Conservation (phyloP, 1,140 invertebrate genomes). For the Marisa cornuarietis region DNA sequence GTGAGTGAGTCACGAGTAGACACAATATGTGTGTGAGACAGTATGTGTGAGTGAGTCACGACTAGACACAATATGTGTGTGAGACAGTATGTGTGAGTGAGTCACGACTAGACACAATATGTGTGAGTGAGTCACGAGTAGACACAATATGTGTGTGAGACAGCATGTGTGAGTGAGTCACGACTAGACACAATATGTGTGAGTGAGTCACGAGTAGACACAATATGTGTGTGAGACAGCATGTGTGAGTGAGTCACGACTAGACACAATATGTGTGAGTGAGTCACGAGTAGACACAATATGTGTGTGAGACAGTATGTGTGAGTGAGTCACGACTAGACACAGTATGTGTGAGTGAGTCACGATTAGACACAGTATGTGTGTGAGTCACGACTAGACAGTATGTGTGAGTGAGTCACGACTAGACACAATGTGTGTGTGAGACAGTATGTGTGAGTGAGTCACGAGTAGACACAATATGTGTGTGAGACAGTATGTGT, state of each 20-base stretch:
- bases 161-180: not conserved
- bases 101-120: not conserved
- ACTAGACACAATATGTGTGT: too few relatives aligned
- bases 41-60: conserved; percentile 2
- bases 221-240: not conserved
- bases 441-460: not conserved
- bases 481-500: not conserved
- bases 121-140: too few relatives aligned
- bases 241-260: not conserved
- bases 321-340: not conserved
- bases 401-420: not conserved
- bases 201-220: too few relatives aligned
- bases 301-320: not conserved
- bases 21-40: too few relatives aligned
- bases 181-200: not conserved
- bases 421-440: too few relatives aligned
- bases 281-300: too few relatives aligned
- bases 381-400: too few relatives aligned
- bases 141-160: too few relatives aligned
- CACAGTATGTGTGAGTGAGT: not conserved
- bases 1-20: too few relatives aligned
- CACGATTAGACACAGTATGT: too few relatives aligned
- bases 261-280: not conserved
- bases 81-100: not conserved
- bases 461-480: too few relatives aligned